Evolutionary conservation across 2,888 invertebrate genomes (phyloP).

Genomic region (Lasioglossum pauxillum): DNA sequence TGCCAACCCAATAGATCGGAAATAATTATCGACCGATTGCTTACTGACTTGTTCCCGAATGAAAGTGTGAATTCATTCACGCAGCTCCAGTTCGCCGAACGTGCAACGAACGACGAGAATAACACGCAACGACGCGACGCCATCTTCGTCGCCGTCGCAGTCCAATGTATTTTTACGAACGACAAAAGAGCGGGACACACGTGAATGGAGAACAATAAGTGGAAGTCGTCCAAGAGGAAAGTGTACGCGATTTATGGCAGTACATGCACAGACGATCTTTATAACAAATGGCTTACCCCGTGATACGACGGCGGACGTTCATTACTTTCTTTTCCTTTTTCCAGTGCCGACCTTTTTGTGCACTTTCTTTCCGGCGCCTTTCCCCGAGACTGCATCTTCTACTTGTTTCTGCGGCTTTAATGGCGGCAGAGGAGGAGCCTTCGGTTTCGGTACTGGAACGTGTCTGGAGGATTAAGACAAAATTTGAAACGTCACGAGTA

Average conservation of each 20-base stretch:
- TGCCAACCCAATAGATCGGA: too few relatives aligned
- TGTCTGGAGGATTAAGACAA: slow-evolving; percentile 28
- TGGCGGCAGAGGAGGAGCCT: slow-evolving; percentile 58
- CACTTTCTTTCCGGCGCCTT: background rate
- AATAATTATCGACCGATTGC: background rate
- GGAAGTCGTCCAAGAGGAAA: background rate
- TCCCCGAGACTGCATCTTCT: background rate
- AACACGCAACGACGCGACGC: slow-evolving; percentile 45
- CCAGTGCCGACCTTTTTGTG: slow-evolving; percentile 32
- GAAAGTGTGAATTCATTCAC: background rate
- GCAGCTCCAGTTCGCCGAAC: slow-evolving; percentile 46
- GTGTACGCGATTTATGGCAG: background rate
- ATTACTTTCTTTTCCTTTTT: slow-evolving; percentile 33
- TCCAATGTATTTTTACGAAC: slow-evolving; percentile 49
- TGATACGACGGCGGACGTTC: background rate
- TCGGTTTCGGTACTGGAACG: slow-evolving; percentile 58
- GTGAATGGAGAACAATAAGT: background rate
- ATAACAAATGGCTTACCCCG: background rate
- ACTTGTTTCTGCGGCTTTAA: background rate
- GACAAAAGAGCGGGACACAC: background rate
- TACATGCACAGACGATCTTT: background rate
- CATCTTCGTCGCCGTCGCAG: slow-evolving; percentile 9
- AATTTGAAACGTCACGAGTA: background rate
- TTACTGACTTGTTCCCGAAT: background rate
- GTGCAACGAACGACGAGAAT: slow-evolving; percentile 57